These are phyloP conservation scores for Strigamia transsilvanica DNA, from an alignment of 2,888 invertebrate species.

Conservation along the genomic window DNA sequence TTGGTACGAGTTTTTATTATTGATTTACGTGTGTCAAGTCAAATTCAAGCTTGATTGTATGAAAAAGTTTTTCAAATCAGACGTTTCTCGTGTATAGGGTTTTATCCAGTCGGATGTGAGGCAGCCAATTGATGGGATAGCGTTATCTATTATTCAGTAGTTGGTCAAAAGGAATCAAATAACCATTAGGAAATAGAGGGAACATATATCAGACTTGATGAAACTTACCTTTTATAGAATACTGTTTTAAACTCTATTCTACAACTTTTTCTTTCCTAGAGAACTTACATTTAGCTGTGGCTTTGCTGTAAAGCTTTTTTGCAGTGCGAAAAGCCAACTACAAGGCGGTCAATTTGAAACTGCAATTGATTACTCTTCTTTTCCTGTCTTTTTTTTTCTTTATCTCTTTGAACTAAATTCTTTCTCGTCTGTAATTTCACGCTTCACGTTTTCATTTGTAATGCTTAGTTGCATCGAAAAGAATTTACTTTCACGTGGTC, in stretches of 20 bases:
- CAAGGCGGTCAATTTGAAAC: constrained; percentile 43
- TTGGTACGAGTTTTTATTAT: not conserved
- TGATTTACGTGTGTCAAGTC: not conserved
- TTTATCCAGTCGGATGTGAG: constrained; percentile 33
- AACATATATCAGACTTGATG: constrained; percentile 43
- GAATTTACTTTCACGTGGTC: constrained; percentile 11
- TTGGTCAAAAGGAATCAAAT: constrained; percentile 47
- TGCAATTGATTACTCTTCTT: constrained; percentile 37
- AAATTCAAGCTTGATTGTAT: not conserved
- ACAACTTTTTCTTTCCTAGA: not conserved
- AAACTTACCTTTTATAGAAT: constrained; percentile 1
- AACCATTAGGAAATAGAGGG: constrained; percentile 31
- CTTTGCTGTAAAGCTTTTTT: constrained; percentile 39
- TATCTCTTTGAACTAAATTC: constrained; percentile 28
- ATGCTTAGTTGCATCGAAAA: constrained; percentile 23
- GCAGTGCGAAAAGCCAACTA: constrained; percentile 28
- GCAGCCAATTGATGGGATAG: constrained; percentile 32
- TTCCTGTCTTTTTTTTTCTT: not conserved
- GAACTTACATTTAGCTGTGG: not conserved
- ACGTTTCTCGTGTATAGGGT: not conserved
- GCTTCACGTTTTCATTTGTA: constrained; percentile 46
- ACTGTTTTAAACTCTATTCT: constrained; percentile 33
- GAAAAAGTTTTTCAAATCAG: not conserved
- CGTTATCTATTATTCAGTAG: constrained; percentile 42
- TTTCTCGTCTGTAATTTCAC: constrained; percentile 37